Evolutionary conservation across 2,888 invertebrate genomes (phyloP), one percentile per base, ranked within the genome.

Genomic region (Brachyptera risi): DNA sequence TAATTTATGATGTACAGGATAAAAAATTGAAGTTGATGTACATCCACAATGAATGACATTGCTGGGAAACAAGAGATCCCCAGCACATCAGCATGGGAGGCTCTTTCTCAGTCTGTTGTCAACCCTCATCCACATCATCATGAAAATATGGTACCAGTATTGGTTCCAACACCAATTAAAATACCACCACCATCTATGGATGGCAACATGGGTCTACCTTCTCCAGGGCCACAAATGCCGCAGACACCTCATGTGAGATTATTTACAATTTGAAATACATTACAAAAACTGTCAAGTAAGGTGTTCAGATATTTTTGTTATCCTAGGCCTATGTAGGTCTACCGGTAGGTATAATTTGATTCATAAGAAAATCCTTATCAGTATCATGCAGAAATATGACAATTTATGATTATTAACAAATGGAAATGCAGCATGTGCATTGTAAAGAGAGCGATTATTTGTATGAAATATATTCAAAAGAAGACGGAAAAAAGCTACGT

Each of bases 131-230:
- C 71, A 66, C 74, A 72, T 57, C 71, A 71, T 63, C 71, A 72
- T 64, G 72, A 73, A 31, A 65, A 68, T 3, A 37, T 35, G 9
- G 59, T 73, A 35, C n/a, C n/a, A n/a, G 73, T 75, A 19, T 72
- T 77, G 67, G 75, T 78, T 62, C 75, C 77, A 65, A 75, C 76
- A 5, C 76, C 78, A 23, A 74, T 76, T 26, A 78, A 78, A 68
- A 71, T 78, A 35, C 73, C 74, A 63, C 67, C 73, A 17, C 72
- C 73, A 31, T 35, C 49, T 26, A 27, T 62, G 27, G 63, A 65
- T 58, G 56, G 50, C 2, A 44, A 58, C 42, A 51, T 65, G 15
- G 54, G 58, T 24, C 62, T 64, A 40, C 62, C 63, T 57, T 63
- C 74, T 57, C 69, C 72, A 23, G 70, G 71, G 1, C 68, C 70